A percentile compares a stretch with the other conserved stretches of the same genome.
Conservation (phyloP, 2,888 invertebrate species). For the Ferrisia virgata region DNA sequence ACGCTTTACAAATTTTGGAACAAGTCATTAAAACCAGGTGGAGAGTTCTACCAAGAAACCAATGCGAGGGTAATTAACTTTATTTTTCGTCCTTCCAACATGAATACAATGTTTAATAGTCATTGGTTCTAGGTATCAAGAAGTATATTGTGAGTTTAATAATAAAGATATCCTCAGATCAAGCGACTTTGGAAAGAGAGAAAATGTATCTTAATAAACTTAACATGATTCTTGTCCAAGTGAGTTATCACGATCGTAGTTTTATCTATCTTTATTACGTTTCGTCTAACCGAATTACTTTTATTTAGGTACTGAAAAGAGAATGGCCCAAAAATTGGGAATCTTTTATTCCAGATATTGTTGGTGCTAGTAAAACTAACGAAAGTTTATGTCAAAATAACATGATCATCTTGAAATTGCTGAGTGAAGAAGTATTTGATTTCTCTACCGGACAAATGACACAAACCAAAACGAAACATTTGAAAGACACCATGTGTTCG, state of each 20-base stretch:
- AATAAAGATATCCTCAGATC: slow-evolving; percentile 95
- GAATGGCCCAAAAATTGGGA: slow-evolving; percentile 99
- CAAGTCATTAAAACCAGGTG: slow-evolving; percentile 98
- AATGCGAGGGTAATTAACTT: slow-evolving; percentile 72
- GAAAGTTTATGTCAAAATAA: slow-evolving; percentile 99
- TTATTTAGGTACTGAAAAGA: slow-evolving; percentile 79
- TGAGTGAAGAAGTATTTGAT: slow-evolving; percentile 99
- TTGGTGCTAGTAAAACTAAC: slow-evolving; percentile 97
- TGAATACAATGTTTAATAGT: not conserved
- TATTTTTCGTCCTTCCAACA: not conserved
- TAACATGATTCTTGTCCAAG: slow-evolving; percentile 97
- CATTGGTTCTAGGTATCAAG: slow-evolving; percentile 74
- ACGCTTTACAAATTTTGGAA: slow-evolving; percentile 97
- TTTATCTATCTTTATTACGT: not conserved
- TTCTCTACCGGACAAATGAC: slow-evolving; percentile 98
- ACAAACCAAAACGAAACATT: slow-evolving; percentile 96
- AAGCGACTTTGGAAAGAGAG: slow-evolving; percentile 81
- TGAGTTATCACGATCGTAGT: slow-evolving; percentile 52
- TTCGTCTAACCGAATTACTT: not conserved
- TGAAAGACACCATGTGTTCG: slow-evolving; percentile 99
- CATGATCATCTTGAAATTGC: slow-evolving; percentile 94
- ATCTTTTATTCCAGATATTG: slow-evolving; percentile 97
- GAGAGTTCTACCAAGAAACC: slow-evolving; percentile 97
- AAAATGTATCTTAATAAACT: slow-evolving; percentile 96
- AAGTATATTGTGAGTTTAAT: slow-evolving; percentile 98